phyloP scores from a whole-genome alignment of 2,888 invertebrate species.

The Melinaea marsaeus region DNA sequence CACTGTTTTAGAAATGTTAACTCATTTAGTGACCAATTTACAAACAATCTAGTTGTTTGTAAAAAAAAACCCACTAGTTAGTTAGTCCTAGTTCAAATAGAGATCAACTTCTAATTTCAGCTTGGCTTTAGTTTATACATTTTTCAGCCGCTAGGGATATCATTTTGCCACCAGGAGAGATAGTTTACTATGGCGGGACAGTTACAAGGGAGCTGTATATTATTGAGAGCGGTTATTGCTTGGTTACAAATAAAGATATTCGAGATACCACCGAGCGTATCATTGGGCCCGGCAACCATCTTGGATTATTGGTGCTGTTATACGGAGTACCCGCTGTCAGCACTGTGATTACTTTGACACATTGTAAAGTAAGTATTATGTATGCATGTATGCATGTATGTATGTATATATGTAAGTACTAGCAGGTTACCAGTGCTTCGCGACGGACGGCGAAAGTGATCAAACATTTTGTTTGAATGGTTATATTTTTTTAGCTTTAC shows the following conservation, averaged over 20 bases:
- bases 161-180: conserved; percentile 72
- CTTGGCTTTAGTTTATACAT: not conserved
- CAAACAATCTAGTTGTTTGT: no score
- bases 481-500: no score
- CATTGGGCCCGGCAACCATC: conserved; percentile 68
- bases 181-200: conserved; percentile 73
- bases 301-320: conserved; percentile 67
- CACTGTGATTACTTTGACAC: conserved; percentile 71
- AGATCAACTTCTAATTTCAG: conserved; percentile 24
- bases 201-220: conserved; percentile 73
- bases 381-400: no score
- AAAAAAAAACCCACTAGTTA: no score
- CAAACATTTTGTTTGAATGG: no score
- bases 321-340: conserved; percentile 70
- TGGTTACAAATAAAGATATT: conserved; percentile 56
- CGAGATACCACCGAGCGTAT: conserved; percentile 54
- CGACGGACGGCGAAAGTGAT: no score
- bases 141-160: conserved; percentile 60
- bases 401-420: no score
- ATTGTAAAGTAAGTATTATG: conserved; percentile 71
- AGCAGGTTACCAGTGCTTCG: no score
- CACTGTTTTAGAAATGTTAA: no score
- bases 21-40: no score
- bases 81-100: conserved; percentile 23
- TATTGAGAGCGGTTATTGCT: conserved; percentile 72